A percentile compares a stretch with the other conserved stretches of the same genome.
Evolutionary conservation across 2,888 invertebrate genomes (phyloP).

Genomic region (Abrostola tripartita): DNA sequence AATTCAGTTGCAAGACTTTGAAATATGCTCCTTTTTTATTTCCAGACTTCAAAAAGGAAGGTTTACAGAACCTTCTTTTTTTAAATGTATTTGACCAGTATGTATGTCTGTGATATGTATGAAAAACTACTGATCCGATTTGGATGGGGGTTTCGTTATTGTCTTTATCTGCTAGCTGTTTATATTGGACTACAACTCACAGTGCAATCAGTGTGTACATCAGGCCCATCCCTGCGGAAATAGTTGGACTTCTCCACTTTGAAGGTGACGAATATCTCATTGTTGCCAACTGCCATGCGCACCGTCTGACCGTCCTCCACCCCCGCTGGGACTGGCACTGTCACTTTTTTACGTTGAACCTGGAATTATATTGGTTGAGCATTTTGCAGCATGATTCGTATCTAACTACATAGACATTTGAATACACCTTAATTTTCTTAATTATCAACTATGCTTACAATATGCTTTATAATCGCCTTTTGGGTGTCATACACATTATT

Average conservation of each 20-base stretch:
- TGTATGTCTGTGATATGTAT: no score
- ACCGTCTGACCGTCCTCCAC: constrained; percentile 99
- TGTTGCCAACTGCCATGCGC: constrained; percentile 96
- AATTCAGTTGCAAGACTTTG: no score
- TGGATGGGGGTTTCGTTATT: background rate
- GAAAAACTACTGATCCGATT: no score
- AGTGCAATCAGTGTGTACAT: constrained; percentile 97
- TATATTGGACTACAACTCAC: constrained; percentile 71
- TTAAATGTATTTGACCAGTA: no score
- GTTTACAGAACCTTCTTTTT: no score
- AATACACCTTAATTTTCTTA: no score
- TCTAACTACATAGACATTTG: no score
- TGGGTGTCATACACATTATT: no score
- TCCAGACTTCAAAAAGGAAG: no score
- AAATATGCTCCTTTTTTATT: no score
- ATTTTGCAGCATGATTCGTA: background rate
- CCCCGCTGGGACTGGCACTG: constrained; percentile 98
- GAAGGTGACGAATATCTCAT: constrained; percentile 98
- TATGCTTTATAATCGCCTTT: no score
- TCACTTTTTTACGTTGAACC: constrained; percentile 95
- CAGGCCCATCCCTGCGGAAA: constrained; percentile 97
- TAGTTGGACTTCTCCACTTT: constrained; percentile 96
- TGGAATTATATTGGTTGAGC: constrained; percentile 44
- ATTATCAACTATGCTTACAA: no score
- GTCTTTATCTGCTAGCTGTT: background rate